Conservation (phyloP, 35 echinoderm and acorn worm genomes). For the Heliocidaris erythrogramma region DNA sequence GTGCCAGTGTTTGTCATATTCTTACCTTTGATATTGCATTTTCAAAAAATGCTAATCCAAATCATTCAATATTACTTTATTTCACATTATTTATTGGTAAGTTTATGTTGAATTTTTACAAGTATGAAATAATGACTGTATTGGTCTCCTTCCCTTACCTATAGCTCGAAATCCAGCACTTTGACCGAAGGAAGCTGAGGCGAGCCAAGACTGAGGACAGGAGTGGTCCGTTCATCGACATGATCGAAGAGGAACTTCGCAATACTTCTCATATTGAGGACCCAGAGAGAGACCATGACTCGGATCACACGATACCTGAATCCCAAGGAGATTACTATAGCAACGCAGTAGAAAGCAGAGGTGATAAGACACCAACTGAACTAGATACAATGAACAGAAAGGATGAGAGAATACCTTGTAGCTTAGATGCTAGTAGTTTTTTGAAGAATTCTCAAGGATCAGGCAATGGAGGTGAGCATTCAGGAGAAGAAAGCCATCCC, state of each 20-base stretch:
- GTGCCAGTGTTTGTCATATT: too few relatives aligned
- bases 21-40: too few relatives aligned
- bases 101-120: too few relatives aligned
- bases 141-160: background rate
- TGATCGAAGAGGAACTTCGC: background rate
- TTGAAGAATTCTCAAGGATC: background rate
- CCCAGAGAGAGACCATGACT: background rate
- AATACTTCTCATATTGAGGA: background rate
- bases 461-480: background rate
- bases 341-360: background rate
- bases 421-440: background rate
- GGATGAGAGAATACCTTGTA: background rate
- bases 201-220: slow-evolving; percentile 49
- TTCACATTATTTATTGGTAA: too few relatives aligned
- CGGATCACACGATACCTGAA: background rate
- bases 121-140: background rate
- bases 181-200: slow-evolving; percentile 55
- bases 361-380: background rate
- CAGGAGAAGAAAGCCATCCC: background rate
- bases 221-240: slow-evolving; percentile 40
- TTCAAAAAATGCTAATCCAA: too few relatives aligned
- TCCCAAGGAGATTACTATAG: background rate
- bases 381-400: background rate
- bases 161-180: slow-evolving; percentile 65
- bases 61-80: too few relatives aligned